Evolutionary conservation across 2,113 vertebrate species (phyloP).

Genomic region (Proteles cristata): DNA sequence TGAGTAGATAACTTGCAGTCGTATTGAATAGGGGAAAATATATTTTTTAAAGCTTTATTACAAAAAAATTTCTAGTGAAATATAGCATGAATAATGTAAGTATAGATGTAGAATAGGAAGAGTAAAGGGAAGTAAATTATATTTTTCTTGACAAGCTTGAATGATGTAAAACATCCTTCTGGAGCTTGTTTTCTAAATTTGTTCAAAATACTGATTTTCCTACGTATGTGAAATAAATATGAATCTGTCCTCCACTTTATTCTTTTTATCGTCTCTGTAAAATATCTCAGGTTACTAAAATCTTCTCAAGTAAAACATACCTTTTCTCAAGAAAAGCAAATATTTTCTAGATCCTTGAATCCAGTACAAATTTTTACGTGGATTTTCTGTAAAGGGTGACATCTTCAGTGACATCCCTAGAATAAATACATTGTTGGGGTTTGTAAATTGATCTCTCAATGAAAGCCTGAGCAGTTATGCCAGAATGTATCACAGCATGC

Average conservation of each 20-base stretch:
- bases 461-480: background rate
- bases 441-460: background rate
- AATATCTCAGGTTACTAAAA: conserved; percentile 20
- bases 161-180: background rate
- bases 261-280: background rate
- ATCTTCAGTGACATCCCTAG: background rate
- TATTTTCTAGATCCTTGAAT: conserved; percentile 42
- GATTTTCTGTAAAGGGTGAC: conserved; percentile 9
- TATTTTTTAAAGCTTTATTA: background rate
- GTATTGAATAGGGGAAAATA: background rate
- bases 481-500: background rate
- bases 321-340: conserved; percentile 48
- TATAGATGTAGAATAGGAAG: background rate
- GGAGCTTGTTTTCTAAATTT: conserved; percentile 15
- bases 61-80: background rate
- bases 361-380: background rate
- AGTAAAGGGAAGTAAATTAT: background rate
- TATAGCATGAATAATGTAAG: background rate
- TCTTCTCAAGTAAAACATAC: conserved; percentile 14
- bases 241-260: background rate
- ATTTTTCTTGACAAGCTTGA: background rate
- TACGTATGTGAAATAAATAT: background rate
- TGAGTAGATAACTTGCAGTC: background rate
- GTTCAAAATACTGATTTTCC: conserved; percentile 49
- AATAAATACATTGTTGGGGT: background rate